phyloP scores from a whole-genome alignment of 2,113 vertebrate species.

The Nanorana parkeri region DNA sequence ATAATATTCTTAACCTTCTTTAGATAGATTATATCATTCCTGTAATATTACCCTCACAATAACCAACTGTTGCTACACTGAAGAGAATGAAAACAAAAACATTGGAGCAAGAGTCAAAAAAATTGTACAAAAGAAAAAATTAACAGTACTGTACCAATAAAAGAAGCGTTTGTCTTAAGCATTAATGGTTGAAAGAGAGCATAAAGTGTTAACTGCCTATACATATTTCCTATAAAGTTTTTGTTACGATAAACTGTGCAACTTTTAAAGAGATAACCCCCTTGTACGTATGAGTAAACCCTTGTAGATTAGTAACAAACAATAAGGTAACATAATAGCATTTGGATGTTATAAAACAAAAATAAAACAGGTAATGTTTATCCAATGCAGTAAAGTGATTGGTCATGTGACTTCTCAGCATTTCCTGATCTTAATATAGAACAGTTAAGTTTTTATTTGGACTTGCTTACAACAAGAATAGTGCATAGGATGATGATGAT shows the following conservation, averaged over 20 bases:
- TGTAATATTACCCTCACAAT: conserved; percentile 63
- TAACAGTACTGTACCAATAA: conserved; percentile 79
- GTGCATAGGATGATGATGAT: neutral
- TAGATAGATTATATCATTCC: conserved; percentile 65
- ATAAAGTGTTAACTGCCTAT: conserved; percentile 17
- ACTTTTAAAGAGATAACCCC: conserved; percentile 10
- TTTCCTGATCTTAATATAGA: conserved; percentile 5
- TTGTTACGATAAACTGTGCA: conserved; percentile 42
- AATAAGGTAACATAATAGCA: neutral
- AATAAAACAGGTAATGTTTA: neutral
- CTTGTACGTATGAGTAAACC: conserved; percentile 43
- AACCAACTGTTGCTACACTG: conserved; percentile 63
- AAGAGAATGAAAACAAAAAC: conserved; percentile 60
- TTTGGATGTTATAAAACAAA: conserved; percentile 2
- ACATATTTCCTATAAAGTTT: conserved; percentile 16
- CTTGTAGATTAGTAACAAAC: conserved; percentile 70
- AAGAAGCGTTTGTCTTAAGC: conserved; percentile 77
- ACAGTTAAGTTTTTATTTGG: neutral
- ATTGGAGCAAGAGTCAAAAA: conserved; percentile 66
- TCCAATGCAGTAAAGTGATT: conserved; percentile 9
- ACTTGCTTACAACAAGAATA: neutral
- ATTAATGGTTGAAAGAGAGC: conserved; percentile 64
- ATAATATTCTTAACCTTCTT: conserved; percentile 71
- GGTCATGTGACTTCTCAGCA: conserved; percentile 2
- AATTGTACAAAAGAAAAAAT: conserved; percentile 69